A percentile compares a stretch with the other conserved stretches of the same genome.
Conservation (phyloP, 2,113 vertebrate genomes). For the Halichoerus grypus region DNA sequence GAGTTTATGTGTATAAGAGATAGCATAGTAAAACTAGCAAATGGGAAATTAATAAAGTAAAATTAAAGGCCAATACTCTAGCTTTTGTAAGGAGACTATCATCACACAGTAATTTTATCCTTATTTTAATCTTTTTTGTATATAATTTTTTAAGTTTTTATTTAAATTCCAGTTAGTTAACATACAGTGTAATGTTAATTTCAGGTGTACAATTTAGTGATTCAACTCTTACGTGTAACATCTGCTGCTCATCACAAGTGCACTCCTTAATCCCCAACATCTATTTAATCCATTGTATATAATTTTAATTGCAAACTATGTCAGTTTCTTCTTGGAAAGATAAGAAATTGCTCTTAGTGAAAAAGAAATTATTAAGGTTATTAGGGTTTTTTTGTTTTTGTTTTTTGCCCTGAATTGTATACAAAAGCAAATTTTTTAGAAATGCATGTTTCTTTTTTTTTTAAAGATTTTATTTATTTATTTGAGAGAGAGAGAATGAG, state of each 20-base stretch:
- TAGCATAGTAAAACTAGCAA: neutral
- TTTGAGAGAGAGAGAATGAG: no score
- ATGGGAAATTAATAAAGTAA: neutral
- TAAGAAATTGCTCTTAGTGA: neutral
- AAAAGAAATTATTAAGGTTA: neutral
- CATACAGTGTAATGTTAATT: neutral
- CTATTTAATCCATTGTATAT: neutral
- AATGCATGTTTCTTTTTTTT: neutral
- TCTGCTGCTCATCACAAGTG: neutral
- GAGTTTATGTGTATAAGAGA: neutral
- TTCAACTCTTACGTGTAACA: neutral
- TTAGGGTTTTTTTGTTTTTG: neutral
- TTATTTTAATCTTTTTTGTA: neutral
- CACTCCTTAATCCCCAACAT: neutral
- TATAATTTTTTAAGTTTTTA: neutral
- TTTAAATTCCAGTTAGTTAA: neutral
- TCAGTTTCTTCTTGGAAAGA: neutral
- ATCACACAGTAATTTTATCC: neutral
- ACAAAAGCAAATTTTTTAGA: neutral
- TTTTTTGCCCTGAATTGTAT: neutral
- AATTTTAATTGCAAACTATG: neutral
- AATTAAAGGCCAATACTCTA: neutral
- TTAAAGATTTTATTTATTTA: no score
- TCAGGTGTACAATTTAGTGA: neutral
- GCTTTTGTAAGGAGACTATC: neutral